These are phyloP conservation scores for Drosophila niveifrons DNA, from an alignment of 2,888 invertebrate genomes.

Conservation along the genomic window DNA sequence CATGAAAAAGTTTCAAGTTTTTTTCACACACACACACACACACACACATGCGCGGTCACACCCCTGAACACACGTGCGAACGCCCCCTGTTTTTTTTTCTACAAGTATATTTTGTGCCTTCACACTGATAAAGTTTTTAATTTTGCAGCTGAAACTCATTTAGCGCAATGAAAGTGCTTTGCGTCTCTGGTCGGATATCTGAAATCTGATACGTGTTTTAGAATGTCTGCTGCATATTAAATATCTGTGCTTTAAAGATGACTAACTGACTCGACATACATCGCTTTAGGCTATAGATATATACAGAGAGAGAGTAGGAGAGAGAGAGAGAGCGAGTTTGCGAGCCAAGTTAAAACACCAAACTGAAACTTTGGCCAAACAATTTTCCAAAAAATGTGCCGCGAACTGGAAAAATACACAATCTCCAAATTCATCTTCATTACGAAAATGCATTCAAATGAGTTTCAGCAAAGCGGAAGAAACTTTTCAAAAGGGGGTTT, in stretches of 20 bases:
- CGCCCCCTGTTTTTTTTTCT: constrained; percentile 8
- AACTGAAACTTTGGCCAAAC: constrained; percentile 63
- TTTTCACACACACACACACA: constrained; percentile 55
- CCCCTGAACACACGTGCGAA: constrained; percentile 40
- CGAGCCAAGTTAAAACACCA: constrained; percentile 50
- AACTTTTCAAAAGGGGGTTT: constrained; percentile 42
- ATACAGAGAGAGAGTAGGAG: neutral
- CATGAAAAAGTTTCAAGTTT: constrained; percentile 80
- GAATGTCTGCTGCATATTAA: constrained; percentile 69
- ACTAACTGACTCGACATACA: constrained; percentile 16
- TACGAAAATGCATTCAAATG: constrained; percentile 76
- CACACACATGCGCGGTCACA: constrained; percentile 27
- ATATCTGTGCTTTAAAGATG: constrained; percentile 49
- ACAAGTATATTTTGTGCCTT: constrained; percentile 8
- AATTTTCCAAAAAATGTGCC: constrained; percentile 68
- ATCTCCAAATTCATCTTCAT: constrained; percentile 77
- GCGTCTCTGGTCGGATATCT: constrained; percentile 31
- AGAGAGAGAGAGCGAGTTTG: neutral
- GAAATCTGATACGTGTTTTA: constrained; percentile 70
- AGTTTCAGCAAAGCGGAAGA: constrained; percentile 45
- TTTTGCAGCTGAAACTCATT: constrained; percentile 78
- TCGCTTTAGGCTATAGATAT: constrained; percentile 27
- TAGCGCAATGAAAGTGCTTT: constrained; percentile 71
- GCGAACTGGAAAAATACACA: constrained; percentile 78
- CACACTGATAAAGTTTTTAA: constrained; percentile 75